A percentile compares a stretch with the other conserved stretches of the same genome.
These are phyloP conservation scores for Spisula solida DNA, from an alignment of 2,888 invertebrate species.

Conservation along the genomic window DNA sequence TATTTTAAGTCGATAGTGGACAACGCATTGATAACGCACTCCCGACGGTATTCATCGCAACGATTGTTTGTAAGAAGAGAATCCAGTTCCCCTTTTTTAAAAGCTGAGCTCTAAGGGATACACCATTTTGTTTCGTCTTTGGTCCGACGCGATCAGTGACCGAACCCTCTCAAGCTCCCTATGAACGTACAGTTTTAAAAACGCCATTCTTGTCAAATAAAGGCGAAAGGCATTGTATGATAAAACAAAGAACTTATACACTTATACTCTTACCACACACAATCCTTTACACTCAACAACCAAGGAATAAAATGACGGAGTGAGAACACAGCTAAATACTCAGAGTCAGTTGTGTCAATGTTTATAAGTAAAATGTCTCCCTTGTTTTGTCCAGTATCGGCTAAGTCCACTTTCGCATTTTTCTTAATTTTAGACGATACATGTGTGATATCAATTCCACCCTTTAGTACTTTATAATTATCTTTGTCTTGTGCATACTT, in stretches of 20 bases:
- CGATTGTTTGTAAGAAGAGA: too few species aligned
- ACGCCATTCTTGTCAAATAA: too few species aligned
- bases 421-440: not conserved
- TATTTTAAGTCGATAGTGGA: too few species aligned
- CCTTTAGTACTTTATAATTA: slow-evolving; percentile 3
- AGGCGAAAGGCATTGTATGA: not conserved
- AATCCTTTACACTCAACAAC: slow-evolving; percentile 8
- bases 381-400: slow-evolving; percentile 8
- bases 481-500: not conserved
- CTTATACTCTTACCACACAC: not conserved
- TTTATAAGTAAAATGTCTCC: slow-evolving; percentile 34
- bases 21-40: too few species aligned
- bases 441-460: slow-evolving; percentile 30
- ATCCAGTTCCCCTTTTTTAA: too few species aligned
- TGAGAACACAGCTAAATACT: slow-evolving; percentile 25
- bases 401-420: not conserved
- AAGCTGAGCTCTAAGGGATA: too few species aligned
- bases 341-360: slow-evolving; percentile 33
- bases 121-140: too few species aligned
- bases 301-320: slow-evolving; percentile 33
- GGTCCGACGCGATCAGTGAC: too few species aligned
- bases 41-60: too few species aligned
- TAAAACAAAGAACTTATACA: not conserved
- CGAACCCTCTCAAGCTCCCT: too few species aligned
- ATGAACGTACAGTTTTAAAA: too few species aligned